phyloP scores from a whole-genome alignment of 1,140 invertebrate species.

The Zaprionus lachaisei region DNA sequence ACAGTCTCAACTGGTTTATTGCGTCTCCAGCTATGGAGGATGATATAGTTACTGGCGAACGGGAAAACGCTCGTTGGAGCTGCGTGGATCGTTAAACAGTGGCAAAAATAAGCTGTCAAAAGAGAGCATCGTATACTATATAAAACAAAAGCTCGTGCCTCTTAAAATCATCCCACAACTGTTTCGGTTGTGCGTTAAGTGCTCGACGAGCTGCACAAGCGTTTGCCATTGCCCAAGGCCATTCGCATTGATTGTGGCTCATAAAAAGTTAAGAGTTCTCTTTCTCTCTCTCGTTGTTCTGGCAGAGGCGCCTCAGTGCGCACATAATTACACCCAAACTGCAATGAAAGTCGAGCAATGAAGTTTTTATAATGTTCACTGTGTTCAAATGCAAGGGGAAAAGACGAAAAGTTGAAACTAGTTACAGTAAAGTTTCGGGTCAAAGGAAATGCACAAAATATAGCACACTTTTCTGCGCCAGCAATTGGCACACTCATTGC shows the following conservation, averaged over 20 bases:
- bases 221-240: slow-evolving; percentile 40
- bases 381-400: neutral
- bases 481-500: neutral
- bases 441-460: slow-evolving; percentile 2
- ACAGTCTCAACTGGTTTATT: slow-evolving; percentile 7
- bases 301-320: slow-evolving; percentile 11
- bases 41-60: slow-evolving; percentile 1
- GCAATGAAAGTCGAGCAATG: slow-evolving; percentile 26
- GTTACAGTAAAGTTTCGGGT: neutral
- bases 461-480: neutral
- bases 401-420: neutral
- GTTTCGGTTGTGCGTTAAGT: slow-evolving; percentile 38
- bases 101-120: neutral
- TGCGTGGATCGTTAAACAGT: slow-evolving; percentile 26
- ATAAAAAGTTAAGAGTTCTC: slow-evolving; percentile 65
- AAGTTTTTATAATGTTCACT: slow-evolving; percentile 29
- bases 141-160: slow-evolving; percentile 34
- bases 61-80: slow-evolving; percentile 4
- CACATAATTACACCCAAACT: slow-evolving; percentile 38
- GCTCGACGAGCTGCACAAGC: slow-evolving; percentile 12
- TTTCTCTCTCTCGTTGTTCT: neutral
- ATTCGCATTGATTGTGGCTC: slow-evolving; percentile 64
- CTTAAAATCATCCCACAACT: slow-evolving; percentile 30
- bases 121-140: neutral
- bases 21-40: neutral